Conservation (phyloP, 2,113 vertebrate genomes). For the Gnathonemus echidnorhynchus region DNA sequence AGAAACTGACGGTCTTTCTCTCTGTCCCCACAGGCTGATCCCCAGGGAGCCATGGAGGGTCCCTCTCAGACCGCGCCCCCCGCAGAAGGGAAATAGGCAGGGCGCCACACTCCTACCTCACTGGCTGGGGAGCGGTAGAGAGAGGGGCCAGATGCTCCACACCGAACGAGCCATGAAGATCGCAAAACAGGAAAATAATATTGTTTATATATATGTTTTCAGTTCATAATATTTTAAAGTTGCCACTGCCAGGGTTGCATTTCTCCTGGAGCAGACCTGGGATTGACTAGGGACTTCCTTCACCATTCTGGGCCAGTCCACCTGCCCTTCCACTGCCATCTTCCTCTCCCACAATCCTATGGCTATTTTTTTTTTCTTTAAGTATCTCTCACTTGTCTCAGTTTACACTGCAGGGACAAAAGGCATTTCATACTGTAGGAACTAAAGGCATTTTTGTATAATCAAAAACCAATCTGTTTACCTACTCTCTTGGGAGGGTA, state of each 20-base stretch:
- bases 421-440: conserved; percentile 15
- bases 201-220: conserved; percentile 3
- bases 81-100: conserved; percentile 14
- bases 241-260: conserved; percentile 13
- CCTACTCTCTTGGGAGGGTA: conserved; percentile 14
- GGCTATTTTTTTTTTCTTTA: not conserved
- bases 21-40: conserved; percentile 15
- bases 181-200: conserved; percentile 24
- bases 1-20: not conserved
- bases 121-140: conserved; percentile 13
- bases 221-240: not conserved
- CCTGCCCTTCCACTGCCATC: conserved; percentile 14
- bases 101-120: conserved; percentile 24
- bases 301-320: conserved; percentile 2
- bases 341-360: not conserved
- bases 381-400: conserved; percentile 12
- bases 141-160: not conserved
- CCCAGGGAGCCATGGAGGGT: conserved; percentile 11
- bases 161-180: conserved; percentile 24
- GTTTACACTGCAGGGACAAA: conserved; percentile 15
- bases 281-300: not conserved
- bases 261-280: not conserved
- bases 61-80: conserved; percentile 18
- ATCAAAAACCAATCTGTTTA: conserved; percentile 23
- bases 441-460: conserved; percentile 16